Base-by-base conservation (phyloP, 2,797 vertebrate species). In the Sebastes trivittatus region DNA sequence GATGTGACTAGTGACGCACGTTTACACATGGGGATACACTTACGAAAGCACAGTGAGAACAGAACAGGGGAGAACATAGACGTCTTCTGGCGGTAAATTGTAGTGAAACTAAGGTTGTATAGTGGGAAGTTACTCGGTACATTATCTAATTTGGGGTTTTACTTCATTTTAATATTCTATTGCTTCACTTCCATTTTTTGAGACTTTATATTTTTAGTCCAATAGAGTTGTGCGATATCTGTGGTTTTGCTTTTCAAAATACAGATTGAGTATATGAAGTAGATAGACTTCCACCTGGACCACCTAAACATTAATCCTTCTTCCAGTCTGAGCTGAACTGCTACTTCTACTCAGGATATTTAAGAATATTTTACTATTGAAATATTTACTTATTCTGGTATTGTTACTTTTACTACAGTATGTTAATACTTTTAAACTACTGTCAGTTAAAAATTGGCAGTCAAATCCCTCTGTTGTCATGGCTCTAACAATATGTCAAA, bases 71-170 rank as follows among this genome's bases (percentile, higher is more conserved):
- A 56, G 7, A 46, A 32, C 25, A 46, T 7, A 2, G 8, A 32
- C 1, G 2, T 70, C 25, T 8, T 30, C 16, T 82, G 54, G 4
- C 0, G 0, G 69, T 74, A 77, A 74, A 7, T 11, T 49, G 34
- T 23, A 66, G 11, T 34, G 56, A 84, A 80, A 85, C 58, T 30
- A 27, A 6, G 6, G 46, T 42, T 54, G 32, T 30, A 4, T 29
- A 85, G 66, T 73, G 36, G 49, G 65, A 84, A 85, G 72, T 75
- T 70, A 78, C 38, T 25, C 7, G 6, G 20, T n/a, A 7, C 4
- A 54, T 22, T 63, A 46, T 69, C 63, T 10, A 23, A 10, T 9
- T 60, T n/a, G 3, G 1, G 34, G 3, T 30, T 49, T 22, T 11
- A 3, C n/a, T n/a, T 64, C 4, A 54, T 23, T 46, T 46, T 36